Conservation (phyloP, 2,113 vertebrate genomes). For the Elephantulus edwardii region DNA sequence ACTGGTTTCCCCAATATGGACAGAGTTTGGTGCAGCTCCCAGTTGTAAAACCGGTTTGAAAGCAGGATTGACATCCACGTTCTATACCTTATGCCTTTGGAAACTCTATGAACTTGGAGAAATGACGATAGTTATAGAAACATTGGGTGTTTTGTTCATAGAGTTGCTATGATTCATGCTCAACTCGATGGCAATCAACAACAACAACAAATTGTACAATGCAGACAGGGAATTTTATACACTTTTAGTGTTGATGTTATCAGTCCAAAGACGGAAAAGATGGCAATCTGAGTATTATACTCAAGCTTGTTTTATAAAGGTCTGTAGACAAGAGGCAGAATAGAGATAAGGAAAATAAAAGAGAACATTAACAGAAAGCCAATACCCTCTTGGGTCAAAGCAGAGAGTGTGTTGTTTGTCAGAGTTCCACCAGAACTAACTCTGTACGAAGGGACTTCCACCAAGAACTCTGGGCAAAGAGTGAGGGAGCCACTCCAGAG, state of each 20-base stretch:
- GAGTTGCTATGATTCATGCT: neutral
- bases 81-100: too few relatives aligned
- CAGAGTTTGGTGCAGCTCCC: too few relatives aligned
- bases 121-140: too few relatives aligned
- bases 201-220: conserved; percentile 45
- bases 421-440: neutral
- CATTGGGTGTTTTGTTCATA: too few relatives aligned
- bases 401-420: neutral
- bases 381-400: neutral
- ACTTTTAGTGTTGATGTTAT: conserved; percentile 33
- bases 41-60: too few relatives aligned
- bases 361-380: neutral
- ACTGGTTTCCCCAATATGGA: too few relatives aligned
- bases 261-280: neutral
- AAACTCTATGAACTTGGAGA: too few relatives aligned
- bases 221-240: conserved; percentile 29
- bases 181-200: too few relatives aligned
- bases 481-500: neutral
- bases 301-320: neutral
- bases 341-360: neutral
- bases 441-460: too few relatives aligned
- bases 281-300: conserved; percentile 2
- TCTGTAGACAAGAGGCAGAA: neutral
- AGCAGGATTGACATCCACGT: too few relatives aligned
- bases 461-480: accelerated